Base-by-base conservation (phyloP, 1,140 invertebrate species). In the Drosophila repleta region DNA sequence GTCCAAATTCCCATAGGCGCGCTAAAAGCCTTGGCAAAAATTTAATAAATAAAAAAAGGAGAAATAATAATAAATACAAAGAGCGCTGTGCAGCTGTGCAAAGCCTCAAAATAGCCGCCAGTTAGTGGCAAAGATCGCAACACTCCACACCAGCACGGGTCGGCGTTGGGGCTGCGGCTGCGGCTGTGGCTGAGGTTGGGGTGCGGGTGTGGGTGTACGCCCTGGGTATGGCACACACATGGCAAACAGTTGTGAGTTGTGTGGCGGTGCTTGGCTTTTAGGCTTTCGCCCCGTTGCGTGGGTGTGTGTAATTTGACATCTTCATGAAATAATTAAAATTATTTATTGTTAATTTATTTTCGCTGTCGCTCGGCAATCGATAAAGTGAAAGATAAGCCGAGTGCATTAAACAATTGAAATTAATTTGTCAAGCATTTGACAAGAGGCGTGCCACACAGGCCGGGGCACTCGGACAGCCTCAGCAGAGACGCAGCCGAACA, bases 291-390 rank as follows among this genome's bases (percentile, higher is more conserved):
- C 58, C 58, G 61, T 79, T 76, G 76, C 68, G 82, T 74, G 78
- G 81, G 83, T 77, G 83, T 83, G 76, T 83, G 72, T 88, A 88
- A 88, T 88, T 88, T 88, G 83, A 88, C 83, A 88, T 83, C 83
- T 88, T 88, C 79, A 88, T 88, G 83, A 88, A 88, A 88, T 88
- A 88, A 88, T 88, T 88, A 88, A 83, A 88, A 88, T 88, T 89
- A 89, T 88, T 88, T 89, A 89, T 88, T 88, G 79, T 88, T 88
- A 88, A 88, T 89, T 88, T 88, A 83, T 88, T 88, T 88, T 79
- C 74, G 73, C 68, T 84, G 51, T 48, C 68, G 45, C 32, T 35
- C 79, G 58, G 52, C 66, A 71, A 75, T 75, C 75, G 80, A 80
- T 84, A 74, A 84, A 84, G 80, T 76, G 81, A 76, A 70, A 80